Base-by-base conservation (phyloP, 2,113 vertebrate species). In the Mesocricetus auratus region DNA sequence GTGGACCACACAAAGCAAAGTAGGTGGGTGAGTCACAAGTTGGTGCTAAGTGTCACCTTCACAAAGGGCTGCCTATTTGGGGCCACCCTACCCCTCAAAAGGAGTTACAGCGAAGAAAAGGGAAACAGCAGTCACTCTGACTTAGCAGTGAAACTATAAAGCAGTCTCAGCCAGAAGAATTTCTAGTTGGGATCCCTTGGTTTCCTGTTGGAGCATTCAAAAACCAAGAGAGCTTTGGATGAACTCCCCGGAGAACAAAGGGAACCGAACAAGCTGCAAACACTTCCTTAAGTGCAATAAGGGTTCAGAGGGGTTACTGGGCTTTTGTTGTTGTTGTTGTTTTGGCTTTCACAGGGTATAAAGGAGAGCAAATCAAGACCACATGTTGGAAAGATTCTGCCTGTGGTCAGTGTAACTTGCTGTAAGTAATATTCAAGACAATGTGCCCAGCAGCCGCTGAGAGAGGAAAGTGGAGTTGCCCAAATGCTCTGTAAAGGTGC, bases 401-500 rank as follows among this genome's bases (percentile, higher is more conserved):
- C 94, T 97, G 96, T 95, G 96, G 94, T 94, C 96, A 77, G 2
- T 95, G 98, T 97, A 98, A 98, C 95, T 83, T 92, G 97, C 98
- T 77, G 91, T 85, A 97, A 97, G 97, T 97, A 97, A 96, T 97
- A 95, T 96, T 98, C 97, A 60, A 92, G 98, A 98, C 98, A 98
- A 97, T 74, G 96, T 96, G 89, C 6, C 87, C 47, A 74, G 97
- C 95, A 94, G 81, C 22, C 93, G 69, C 98, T 97, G 93, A 96
- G 96, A 97, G 96, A 97, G 91, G 91, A 79, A 98, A 98, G 85
- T 0, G 22, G 17, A 86, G 86, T 95, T 94, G 92, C 97, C 97
- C 97, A 97, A 98, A 98, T 5, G 87, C 75, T 98, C 98, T 98
- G 97, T 98, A 98, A 98, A 98, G 97, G 94, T 74, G 83, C 94